Percentiles rank a stretch among this genome's conserved stretches.
Evolutionary conservation across 2,888 invertebrate species (phyloP).

Genomic region (Unio pictorum): DNA sequence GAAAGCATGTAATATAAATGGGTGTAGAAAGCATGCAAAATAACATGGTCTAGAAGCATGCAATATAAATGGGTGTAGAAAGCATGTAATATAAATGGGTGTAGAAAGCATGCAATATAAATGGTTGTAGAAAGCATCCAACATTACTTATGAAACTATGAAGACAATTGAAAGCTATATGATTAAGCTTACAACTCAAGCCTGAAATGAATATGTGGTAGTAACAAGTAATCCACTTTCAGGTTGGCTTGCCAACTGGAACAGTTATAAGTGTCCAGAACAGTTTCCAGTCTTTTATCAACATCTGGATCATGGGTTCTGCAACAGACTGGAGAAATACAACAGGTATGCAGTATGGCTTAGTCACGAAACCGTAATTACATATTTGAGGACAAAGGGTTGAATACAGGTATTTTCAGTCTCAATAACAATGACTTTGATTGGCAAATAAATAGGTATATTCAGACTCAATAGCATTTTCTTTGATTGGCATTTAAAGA

Average conservation of each 20-base stretch:
- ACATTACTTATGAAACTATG: not conserved
- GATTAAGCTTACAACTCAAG: not conserved
- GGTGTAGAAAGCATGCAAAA: no score
- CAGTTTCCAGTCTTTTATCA: constrained; percentile 46
- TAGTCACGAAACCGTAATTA: not conserved
- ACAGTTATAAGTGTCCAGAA: constrained; percentile 46
- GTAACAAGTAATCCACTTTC: constrained; percentile 4
- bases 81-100: no score
- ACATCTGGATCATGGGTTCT: constrained; percentile 52
- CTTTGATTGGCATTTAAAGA: no score
- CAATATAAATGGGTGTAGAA: no score
- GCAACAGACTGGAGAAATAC: constrained; percentile 35
- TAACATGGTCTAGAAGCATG: no score
- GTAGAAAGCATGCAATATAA: no score
- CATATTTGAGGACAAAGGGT: not conserved
- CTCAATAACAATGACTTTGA: no score
- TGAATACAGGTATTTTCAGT: no score
- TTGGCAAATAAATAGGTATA: not conserved
- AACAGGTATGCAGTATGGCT: constrained; percentile 28
- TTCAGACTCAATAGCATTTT: no score
- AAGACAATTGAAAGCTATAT: not conserved
- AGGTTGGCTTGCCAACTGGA: constrained; percentile 52
- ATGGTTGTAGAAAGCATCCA: no score
- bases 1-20: no score
- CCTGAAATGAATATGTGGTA: no score